Evolutionary conservation across 2,888 invertebrate genomes (phyloP).

Genomic region (Myathropa florea): DNA sequence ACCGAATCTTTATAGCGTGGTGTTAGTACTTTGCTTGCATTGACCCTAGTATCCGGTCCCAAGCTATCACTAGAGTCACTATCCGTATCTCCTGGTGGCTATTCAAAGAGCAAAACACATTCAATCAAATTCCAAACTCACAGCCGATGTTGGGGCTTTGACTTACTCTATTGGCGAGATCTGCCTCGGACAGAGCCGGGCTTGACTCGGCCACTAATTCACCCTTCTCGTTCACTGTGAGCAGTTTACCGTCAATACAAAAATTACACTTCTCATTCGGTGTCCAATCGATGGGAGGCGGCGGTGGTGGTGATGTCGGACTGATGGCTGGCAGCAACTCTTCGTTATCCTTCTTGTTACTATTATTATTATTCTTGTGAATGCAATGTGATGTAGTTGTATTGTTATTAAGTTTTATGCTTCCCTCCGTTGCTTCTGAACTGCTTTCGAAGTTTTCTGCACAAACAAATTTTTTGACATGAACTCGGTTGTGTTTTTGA

Average conservation of each 20-base stretch:
- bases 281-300: slow-evolving; percentile 87
- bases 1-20: slow-evolving; percentile 74
- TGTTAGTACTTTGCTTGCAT: slow-evolving; percentile 76
- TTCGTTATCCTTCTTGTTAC: slow-evolving; percentile 81
- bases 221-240: slow-evolving; percentile 81
- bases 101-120: neutral
- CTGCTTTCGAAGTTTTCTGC: slow-evolving; percentile 45
- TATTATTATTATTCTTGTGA: slow-evolving; percentile 73
- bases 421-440: slow-evolving; percentile 49
- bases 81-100: slow-evolving; percentile 82
- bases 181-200: slow-evolving; percentile 77
- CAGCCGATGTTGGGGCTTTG: neutral
- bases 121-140: neutral
- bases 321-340: slow-evolving; percentile 74
- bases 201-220: slow-evolving; percentile 81
- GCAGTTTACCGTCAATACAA: slow-evolving; percentile 89
- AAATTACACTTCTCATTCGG: slow-evolving; percentile 92
- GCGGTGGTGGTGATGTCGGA: slow-evolving; percentile 74
- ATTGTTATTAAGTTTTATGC: slow-evolving; percentile 59
- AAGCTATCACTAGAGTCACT: slow-evolving; percentile 85
- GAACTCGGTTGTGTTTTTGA: too few relatives aligned
- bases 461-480: neutral
- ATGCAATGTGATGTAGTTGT: slow-evolving; percentile 61
- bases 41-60: slow-evolving; percentile 77
- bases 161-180: slow-evolving; percentile 77